Base-by-base conservation (phyloP, 2,888 invertebrate genomes). In the Tinea pellionella region DNA sequence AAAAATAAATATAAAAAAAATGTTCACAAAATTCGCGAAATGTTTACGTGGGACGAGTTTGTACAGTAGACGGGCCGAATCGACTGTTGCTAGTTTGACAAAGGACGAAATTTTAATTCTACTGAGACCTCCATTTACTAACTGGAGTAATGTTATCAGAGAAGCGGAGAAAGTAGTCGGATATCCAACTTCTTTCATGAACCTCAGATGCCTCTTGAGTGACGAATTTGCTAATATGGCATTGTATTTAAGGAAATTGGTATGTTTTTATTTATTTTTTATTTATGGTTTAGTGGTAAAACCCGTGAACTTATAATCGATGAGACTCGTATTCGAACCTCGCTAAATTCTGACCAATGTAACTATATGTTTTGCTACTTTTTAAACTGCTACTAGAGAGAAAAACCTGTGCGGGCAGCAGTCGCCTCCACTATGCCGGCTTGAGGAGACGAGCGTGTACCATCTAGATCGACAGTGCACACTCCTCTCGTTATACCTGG, bases 161-260 rank as follows among this genome's bases (percentile, higher is more conserved):
- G 88, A 88, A 56, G 88, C 88, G 30, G 88, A 88, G 77, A 88
- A 88, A 78, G 84, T 88, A 0, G 83, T 88, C 56, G 86, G 88
- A 58, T 82, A 90, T 79, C 89, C 90, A 66, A 90, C 90, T 65
- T 89, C 89, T 64, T 89, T 89, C 68, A 89, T 88, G 87, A 89
- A 88, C 73, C 71, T 89, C 66, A 74, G 89, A 71, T 90, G 90
- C 72, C 73, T 90, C 63, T 71, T 90, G 68, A 90, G 89, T 72
- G 90, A 90, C 70, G 90, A 90, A 72, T 90, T 90, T 66, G 89
- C 89, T 51, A 90, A 90, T 72, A 75, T 89, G 77, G 88, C 88
- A 43, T 71, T 86, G 37, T 88, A 88, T 73, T 76, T 88, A 62
- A 72, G 86, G 63, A 88, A 88, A 73, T 68, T 88, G 83, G 88